These are phyloP conservation scores for Acarapis woodi DNA, from an alignment of 1,140 invertebrate genomes.

Conservation along the genomic window DNA sequence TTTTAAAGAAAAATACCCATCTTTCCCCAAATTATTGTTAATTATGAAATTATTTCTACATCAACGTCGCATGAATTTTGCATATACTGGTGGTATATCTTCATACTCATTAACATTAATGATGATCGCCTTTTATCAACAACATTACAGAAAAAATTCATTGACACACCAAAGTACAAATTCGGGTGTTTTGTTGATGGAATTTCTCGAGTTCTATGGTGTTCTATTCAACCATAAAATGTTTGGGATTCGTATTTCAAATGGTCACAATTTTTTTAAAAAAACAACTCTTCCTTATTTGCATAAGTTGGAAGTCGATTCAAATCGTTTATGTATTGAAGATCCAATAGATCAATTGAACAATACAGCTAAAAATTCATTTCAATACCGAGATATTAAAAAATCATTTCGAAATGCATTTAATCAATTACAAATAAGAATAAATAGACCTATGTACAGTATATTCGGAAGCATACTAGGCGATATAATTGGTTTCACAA, in stretches of 20 bases:
- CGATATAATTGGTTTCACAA: conserved; percentile 69
- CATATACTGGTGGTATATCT: conserved; percentile 92
- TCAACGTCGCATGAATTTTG: conserved; percentile 89
- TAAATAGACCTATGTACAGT: too few relatives aligned
- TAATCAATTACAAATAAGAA: conserved; percentile 9
- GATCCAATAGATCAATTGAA: conserved; percentile 58
- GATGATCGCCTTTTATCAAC: conserved; percentile 79
- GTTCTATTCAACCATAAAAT: conserved; percentile 84
- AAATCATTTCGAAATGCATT: conserved; percentile 86
- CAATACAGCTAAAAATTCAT: conserved; percentile 86
- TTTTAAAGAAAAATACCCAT: conserved; percentile 33
- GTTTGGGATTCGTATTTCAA: conserved; percentile 73
- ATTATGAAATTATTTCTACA: conserved; percentile 91
- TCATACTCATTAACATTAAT: conserved; percentile 95
- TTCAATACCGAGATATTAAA: conserved; percentile 60
- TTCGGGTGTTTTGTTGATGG: conserved; percentile 71
- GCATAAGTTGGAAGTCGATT: conserved; percentile 59
- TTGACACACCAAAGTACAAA: conserved; percentile 30
- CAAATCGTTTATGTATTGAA: conserved; percentile 83
- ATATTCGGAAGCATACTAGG: conserved; percentile 60
- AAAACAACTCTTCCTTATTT: conserved; percentile 74
- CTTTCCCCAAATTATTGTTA: conserved; percentile 68
- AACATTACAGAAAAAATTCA: conserved; percentile 35
- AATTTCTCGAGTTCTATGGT: conserved; percentile 93
- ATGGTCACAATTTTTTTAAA: conserved; percentile 69